A percentile compares a stretch with the other conserved stretches of the same genome.
Conservation (phyloP, 2,888 invertebrate genomes). For the Zhuqinia jingwanae region DNA sequence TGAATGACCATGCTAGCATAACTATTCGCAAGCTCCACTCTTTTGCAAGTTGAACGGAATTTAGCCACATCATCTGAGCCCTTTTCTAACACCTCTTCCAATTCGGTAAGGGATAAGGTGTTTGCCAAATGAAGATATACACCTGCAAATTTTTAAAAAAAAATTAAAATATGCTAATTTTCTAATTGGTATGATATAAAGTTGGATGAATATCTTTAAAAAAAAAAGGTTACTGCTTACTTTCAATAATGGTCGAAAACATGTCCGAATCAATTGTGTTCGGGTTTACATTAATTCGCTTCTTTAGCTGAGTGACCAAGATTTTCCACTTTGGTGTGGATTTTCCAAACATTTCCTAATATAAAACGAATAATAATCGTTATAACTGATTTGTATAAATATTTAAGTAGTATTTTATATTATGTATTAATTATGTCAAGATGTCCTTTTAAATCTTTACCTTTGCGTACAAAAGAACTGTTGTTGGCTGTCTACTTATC, state of each 20-base stretch:
- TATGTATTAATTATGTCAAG: too few relatives aligned
- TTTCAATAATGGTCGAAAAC: slow-evolving; percentile 78
- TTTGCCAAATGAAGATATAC: slow-evolving; percentile 79
- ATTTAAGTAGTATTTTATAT: too few relatives aligned
- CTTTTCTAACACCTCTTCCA: slow-evolving; percentile 79
- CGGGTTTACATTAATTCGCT: slow-evolving; percentile 73
- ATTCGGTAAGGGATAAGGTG: slow-evolving; percentile 72
- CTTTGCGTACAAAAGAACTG: slow-evolving; percentile 86
- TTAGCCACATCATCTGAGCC: slow-evolving; percentile 75
- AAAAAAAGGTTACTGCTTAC: slow-evolving; percentile 65
- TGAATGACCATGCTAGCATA: slow-evolving; percentile 76
- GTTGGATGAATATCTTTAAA: background rate
- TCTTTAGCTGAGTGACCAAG: slow-evolving; percentile 76
- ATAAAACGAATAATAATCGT: background rate
- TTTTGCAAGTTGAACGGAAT: slow-evolving; percentile 76
- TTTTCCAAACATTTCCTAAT: slow-evolving; percentile 78
- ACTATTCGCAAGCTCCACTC: slow-evolving; percentile 77
- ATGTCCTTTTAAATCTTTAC: too few relatives aligned
- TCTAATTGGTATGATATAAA: too few relatives aligned
- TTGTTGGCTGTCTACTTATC: slow-evolving; percentile 79
- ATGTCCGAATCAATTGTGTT: slow-evolving; percentile 74
- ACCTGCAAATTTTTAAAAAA: slow-evolving; percentile 62
- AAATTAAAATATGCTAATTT: too few relatives aligned
- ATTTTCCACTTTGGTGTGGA: slow-evolving; percentile 76
- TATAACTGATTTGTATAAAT: too few relatives aligned